Base-by-base conservation (phyloP, 2,888 invertebrate species). In the Agrochola macilenta region DNA sequence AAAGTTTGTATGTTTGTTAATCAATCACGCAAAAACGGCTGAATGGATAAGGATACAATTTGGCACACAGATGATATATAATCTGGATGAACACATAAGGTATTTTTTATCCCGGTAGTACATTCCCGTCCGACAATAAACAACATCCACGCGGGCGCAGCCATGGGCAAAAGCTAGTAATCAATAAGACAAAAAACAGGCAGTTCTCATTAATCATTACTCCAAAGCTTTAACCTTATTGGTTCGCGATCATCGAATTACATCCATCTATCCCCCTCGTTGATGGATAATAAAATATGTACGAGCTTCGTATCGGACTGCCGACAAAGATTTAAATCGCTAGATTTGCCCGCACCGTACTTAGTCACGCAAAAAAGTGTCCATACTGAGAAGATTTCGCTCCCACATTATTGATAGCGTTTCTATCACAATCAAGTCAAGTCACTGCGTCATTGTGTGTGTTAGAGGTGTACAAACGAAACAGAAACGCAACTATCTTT, bases 221-320 rank as follows among this genome's bases (percentile, higher is more conserved):
- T 77, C 20, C 17, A 43, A 52, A 64, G 60, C 69, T 69, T 46
- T 78, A 60, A 78, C 74, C 69, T 64, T 69, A 79, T 71, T 79
- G 64, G 58, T 61, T 58, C 30, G 49, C 43, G 52, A 74, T 82
- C 78, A 87, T 82, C 76, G 81, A 83, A 82, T 88, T 84, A 68
- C 57, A 73, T 74, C 60, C 68, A 78, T 80, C 78, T 75, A 71
- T 76, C 73, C 63, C 63, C 39, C 63, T 63, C 60, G 70, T 69
- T 71, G 77, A 81, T 79, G 58, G 70, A 69, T 83, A 69, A 76
- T 83, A 83, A 86, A 88, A 83, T 80, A 86, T 79, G 77, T 77
- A 57, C 26, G 52, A 75, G 61, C 52, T 63, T 75, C 75, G 69
- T 82, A 86, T 77, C 74, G 68, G 69, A 76, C 69, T 66, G 76